Percentiles rank a stretch among this genome's conserved stretches.
Evolutionary conservation across 2,888 invertebrate genomes (phyloP).

Genomic region (Ecliptopera silaceata): DNA sequence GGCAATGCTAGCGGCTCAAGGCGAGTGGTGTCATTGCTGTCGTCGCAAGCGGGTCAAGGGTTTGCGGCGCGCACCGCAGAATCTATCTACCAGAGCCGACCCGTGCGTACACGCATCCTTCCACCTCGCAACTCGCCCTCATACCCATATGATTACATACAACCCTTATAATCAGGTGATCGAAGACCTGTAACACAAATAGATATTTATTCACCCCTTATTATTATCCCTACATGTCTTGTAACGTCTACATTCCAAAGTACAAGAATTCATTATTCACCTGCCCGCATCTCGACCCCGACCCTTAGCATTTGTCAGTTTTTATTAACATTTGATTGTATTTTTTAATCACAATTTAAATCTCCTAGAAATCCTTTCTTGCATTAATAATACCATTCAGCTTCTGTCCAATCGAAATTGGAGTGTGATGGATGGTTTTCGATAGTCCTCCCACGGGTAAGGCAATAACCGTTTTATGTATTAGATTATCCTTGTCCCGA

Average conservation of each 20-base stretch:
- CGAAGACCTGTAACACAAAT: slow-evolving; percentile 48
- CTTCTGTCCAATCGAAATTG: slow-evolving; percentile 33
- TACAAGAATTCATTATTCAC: slow-evolving; percentile 66
- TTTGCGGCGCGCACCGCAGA: slow-evolving; percentile 55
- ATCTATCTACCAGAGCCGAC: slow-evolving; percentile 24
- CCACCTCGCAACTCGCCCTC: slow-evolving; percentile 34
- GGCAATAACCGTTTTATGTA: slow-evolving; percentile 56
- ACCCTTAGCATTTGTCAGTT: slow-evolving; percentile 50
- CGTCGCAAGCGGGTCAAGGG: slow-evolving; percentile 79
- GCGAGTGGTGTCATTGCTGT: slow-evolving; percentile 82
- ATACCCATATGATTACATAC: slow-evolving; percentile 54
- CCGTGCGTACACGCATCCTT: slow-evolving; percentile 34
- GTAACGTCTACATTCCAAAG: slow-evolving; percentile 62
- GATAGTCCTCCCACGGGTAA: slow-evolving; percentile 40
- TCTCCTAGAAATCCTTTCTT: slow-evolving; percentile 40
- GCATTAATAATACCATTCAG: slow-evolving; percentile 31
- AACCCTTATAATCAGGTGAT: slow-evolving; percentile 69
- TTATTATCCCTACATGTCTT: slow-evolving; percentile 42
- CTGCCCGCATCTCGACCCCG: slow-evolving; percentile 65
- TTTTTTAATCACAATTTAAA: slow-evolving; percentile 45
- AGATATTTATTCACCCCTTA: slow-evolving; percentile 68
- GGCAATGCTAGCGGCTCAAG: slow-evolving; percentile 82
- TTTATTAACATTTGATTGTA: slow-evolving; percentile 55
- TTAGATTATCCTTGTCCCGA: slow-evolving; percentile 58
- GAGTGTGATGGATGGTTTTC: slow-evolving; percentile 38